Evolutionary conservation across 2,113 vertebrate genomes (phyloP).

Genomic region (Myodes glareolus): DNA sequence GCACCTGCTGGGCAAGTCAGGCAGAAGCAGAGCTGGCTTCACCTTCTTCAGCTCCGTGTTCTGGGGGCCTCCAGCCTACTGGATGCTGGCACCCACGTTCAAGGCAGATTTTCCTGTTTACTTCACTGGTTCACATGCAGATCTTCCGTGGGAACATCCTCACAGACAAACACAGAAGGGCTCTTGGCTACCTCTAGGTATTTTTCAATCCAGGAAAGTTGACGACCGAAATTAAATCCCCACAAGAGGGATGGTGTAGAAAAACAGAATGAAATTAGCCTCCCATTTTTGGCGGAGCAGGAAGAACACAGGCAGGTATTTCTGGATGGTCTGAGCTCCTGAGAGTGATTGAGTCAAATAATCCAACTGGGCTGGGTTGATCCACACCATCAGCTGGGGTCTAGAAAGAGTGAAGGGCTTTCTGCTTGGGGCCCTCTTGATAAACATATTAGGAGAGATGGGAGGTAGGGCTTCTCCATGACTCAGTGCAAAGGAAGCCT

Average conservation of each 20-base stretch:
- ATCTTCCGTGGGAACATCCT: neutral
- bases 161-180: neutral
- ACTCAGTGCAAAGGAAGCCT: neutral
- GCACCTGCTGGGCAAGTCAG: neutral
- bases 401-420: neutral
- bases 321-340: neutral
- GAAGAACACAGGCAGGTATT: neutral
- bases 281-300: neutral
- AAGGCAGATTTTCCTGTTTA: neutral
- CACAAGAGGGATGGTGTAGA: neutral
- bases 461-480: neutral
- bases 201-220: neutral
- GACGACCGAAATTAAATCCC: neutral
- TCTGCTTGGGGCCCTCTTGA: neutral
- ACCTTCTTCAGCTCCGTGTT: neutral
- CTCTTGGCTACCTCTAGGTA: neutral
- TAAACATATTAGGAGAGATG: neutral
- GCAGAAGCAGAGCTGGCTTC: no score
- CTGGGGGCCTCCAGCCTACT: neutral
- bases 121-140: neutral
- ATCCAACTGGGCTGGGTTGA: neutral
- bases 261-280: neutral
- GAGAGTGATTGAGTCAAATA: neutral
- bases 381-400: neutral
- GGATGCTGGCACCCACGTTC: neutral